phyloP scores from a whole-genome alignment of 2,888 invertebrate species.

The Aphelenchoides bicaudatus region DNA sequence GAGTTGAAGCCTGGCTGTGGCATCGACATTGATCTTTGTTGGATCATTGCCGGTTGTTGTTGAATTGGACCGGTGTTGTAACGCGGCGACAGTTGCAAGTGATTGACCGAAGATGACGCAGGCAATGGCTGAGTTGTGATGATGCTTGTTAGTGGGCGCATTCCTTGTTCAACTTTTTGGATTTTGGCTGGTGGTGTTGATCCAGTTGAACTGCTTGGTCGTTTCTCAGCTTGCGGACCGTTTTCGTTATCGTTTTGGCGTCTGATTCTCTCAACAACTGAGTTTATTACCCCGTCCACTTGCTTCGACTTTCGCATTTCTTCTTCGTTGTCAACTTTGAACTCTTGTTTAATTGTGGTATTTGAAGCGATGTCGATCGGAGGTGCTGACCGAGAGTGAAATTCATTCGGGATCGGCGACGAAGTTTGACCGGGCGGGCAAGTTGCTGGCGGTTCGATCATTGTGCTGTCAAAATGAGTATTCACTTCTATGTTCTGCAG shows the following conservation, averaged over 20 bases:
- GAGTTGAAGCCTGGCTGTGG: no score
- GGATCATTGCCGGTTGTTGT: neutral
- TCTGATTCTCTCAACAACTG: slow-evolving; percentile 18
- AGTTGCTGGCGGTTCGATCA: neutral
- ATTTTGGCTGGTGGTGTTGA: neutral
- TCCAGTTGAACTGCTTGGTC: neutral
- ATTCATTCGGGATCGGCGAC: neutral
- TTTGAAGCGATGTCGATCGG: neutral
- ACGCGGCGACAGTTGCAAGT: neutral
- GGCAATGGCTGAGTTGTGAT: slow-evolving; percentile 2
- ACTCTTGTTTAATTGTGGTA: no score
- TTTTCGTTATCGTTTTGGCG: slow-evolving; percentile 12
- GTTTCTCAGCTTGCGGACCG: neutral
- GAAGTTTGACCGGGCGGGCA: neutral
- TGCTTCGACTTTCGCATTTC: slow-evolving; percentile 19
- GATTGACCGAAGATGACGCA: neutral
- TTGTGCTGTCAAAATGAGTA: neutral
- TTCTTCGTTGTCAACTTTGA: neutral
- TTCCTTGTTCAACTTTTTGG: neutral
- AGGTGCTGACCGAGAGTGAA: slow-evolving; percentile 5
- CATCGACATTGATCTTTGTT: neutral
- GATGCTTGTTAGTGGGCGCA: neutral
- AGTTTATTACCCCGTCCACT: slow-evolving; percentile 18
- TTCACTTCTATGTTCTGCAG: slow-evolving; percentile 6
- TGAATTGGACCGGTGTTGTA: no score